phyloP scores from a whole-genome alignment of 2,888 invertebrate species.

The Clitarchus hookeri region DNA sequence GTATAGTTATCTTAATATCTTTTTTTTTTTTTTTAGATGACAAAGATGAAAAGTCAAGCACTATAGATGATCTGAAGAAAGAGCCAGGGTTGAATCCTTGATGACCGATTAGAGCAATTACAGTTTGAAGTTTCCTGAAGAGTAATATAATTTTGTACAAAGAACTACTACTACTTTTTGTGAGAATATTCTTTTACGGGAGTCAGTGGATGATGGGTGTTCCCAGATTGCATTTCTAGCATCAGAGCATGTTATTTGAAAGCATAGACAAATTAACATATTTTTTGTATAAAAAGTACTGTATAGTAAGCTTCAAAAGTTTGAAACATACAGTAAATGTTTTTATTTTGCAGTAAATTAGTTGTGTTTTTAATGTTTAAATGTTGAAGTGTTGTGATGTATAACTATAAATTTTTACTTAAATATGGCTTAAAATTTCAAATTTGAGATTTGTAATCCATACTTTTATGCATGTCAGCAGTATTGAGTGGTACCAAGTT shows the following conservation, averaged over 20 bases:
- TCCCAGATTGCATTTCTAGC: constrained; percentile 11
- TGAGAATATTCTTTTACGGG: constrained; percentile 1
- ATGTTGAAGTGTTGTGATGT: neutral
- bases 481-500: neutral
- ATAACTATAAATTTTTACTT: neutral
- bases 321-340: neutral
- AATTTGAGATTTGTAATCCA: neutral
- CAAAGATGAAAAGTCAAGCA: constrained; percentile 54
- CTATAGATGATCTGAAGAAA: constrained; percentile 70
- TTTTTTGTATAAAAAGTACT: neutral
- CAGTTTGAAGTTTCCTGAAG: neutral
- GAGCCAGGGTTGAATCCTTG: constrained; percentile 40
- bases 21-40: constrained; percentile 35
- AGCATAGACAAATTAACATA: neutral
- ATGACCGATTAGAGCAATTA: constrained; percentile 29
- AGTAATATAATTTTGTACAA: constrained; percentile 23
- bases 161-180: neutral
- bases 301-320: neutral
- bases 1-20: no score
- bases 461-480: neutral
- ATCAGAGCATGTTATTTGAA: constrained; percentile 7
- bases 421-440: neutral
- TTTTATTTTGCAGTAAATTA: neutral
- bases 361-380: neutral
- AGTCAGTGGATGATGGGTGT: neutral